Evolutionary conservation across 2,113 vertebrate genomes (phyloP).

Genomic region (Ptychochromis oligacanthus): DNA sequence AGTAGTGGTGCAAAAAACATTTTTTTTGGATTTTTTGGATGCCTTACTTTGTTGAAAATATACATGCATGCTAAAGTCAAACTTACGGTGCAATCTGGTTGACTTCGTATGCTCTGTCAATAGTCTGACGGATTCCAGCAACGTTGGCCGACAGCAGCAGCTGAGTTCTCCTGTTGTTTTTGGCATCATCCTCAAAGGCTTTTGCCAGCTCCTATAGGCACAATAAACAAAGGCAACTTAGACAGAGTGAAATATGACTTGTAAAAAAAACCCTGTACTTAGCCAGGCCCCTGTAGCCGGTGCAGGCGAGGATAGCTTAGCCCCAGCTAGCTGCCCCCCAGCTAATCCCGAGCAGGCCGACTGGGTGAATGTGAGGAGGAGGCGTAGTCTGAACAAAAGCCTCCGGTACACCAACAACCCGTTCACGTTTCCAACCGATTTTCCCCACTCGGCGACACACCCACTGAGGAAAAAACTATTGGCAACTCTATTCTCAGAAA

Average conservation of each 20-base stretch:
- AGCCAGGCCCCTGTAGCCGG: no score
- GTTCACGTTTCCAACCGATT: no score
- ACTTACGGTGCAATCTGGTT: conserved; percentile 69
- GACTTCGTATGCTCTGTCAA: conserved; percentile 74
- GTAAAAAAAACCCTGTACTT: no score
- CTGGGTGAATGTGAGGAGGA: no score
- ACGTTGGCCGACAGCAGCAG: conserved; percentile 75
- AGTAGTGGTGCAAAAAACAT: background rate
- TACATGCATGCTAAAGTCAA: background rate
- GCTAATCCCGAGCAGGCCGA: no score
- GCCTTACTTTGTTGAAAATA: background rate
- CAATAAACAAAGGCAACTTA: background rate
- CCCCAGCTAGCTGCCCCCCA: no score
- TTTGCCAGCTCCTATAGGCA: conserved; percentile 70
- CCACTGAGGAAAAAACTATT: no score
- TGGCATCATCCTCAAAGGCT: conserved; percentile 74
- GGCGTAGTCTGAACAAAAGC: no score
- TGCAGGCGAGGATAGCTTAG: no score
- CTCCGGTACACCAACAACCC: no score
- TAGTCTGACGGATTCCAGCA: conserved; percentile 33
- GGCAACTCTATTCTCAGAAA: no score
- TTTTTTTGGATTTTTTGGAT: background rate
- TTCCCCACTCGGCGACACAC: no score
- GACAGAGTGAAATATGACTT: background rate
- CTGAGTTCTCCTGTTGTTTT: conserved; percentile 54